Conservation (phyloP, 30 jellyfish, hydroid and myxozoan species). For the Pseudorhiza aurosa region DNA sequence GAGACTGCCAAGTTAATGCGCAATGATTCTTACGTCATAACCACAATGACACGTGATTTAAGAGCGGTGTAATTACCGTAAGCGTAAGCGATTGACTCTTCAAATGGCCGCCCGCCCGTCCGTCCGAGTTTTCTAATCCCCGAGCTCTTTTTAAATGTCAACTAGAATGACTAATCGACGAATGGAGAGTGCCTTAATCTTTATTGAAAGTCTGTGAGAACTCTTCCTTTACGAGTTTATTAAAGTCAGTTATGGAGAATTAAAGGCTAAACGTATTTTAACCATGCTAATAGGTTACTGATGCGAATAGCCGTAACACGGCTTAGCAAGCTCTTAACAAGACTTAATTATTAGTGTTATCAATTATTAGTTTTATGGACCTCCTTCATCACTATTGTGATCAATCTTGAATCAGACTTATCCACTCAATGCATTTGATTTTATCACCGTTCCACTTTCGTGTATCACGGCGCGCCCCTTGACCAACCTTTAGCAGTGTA, state of each 20-base stretch:
- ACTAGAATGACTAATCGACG: neutral
- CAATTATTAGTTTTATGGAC: neutral
- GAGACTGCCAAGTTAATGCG: no score
- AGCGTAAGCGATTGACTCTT: no score
- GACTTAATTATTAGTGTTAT: neutral
- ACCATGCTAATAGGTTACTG: neutral
- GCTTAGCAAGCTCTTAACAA: neutral
- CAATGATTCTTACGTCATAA: neutral
- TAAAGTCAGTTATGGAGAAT: neutral
- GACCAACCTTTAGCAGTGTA: neutral
- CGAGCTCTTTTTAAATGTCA: no score
- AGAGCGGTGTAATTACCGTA: neutral
- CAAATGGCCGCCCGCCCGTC: no score
- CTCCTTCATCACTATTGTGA: neutral
- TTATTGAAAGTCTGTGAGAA: neutral
- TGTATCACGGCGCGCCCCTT: neutral
- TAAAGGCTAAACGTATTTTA: neutral
- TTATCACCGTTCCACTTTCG: no score
- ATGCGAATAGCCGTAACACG: conserved; percentile 10
- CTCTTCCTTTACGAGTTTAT: neutral
- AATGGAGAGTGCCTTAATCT: neutral
- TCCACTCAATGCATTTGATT: neutral
- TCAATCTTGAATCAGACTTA: neutral
- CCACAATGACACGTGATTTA: neutral
- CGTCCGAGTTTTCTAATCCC: no score